Evolutionary conservation across 2,888 invertebrate species (phyloP).

Genomic region (Lathronympha strigana): DNA sequence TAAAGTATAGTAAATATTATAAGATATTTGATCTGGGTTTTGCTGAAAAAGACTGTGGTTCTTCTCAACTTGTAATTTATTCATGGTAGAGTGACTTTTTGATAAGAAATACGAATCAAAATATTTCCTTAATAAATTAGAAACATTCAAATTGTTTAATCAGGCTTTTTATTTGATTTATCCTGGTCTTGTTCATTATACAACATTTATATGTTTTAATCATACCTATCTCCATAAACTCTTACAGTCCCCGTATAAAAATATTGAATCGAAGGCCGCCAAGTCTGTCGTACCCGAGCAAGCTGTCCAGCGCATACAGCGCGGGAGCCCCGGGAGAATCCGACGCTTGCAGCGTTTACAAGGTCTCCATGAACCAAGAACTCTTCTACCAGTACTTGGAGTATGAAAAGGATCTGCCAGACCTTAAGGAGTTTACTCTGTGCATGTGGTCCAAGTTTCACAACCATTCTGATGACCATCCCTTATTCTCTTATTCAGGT

Average conservation of each 20-base stretch:
- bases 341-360: conserved; percentile 87
- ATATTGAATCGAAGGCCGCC: conserved; percentile 70
- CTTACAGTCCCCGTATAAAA: conserved; percentile 63
- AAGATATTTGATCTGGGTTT: too few relatives aligned
- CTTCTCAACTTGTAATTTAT: too few relatives aligned
- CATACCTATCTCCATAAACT: conserved; percentile 19
- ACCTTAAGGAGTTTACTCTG: conserved; percentile 92
- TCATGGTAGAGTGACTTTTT: too few relatives aligned
- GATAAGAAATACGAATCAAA: too few relatives aligned
- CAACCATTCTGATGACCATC: conserved; percentile 93
- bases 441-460: conserved; percentile 93
- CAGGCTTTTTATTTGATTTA: not conserved
- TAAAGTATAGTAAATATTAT: too few relatives aligned
- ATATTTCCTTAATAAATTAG: too few relatives aligned
- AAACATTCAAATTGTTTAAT: too few relatives aligned
- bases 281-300: conserved; percentile 52
- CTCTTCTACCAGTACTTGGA: conserved; percentile 89
- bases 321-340: conserved; percentile 53
- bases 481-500: conserved; percentile 93
- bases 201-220: too few relatives aligned
- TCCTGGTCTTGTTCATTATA: too few relatives aligned
- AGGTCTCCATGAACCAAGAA: conserved; percentile 88
- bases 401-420: conserved; percentile 88
- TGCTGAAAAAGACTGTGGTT: too few relatives aligned
- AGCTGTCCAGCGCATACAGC: conserved; percentile 51